Evolutionary conservation across 2,888 invertebrate species (phyloP), one percentile per base, ranked within the genome.

Genomic region (Watsonalla binaria): DNA sequence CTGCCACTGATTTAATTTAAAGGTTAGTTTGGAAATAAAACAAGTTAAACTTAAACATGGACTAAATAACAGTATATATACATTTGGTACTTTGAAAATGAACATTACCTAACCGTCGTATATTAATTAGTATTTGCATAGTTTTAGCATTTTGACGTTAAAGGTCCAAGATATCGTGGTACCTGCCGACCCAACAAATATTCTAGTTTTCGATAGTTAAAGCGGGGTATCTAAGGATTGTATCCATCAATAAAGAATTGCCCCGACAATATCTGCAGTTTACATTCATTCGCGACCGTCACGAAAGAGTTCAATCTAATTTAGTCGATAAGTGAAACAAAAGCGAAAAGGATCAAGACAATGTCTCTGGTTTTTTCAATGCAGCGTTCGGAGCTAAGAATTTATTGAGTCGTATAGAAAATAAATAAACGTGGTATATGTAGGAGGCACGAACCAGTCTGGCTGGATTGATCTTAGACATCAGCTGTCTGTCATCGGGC

Each of bases 401-500:
- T 87, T 87, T 88, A 87, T 88, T 85, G 86, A 83, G 84, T 80
- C 84, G 81, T 82, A 78, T 67, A 70, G 77, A 76, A 83, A 84
- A 84, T 84, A 86, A 86, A 86, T 74, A 75, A 80, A 60, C 66
- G 72, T 70, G 71, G 66, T 70, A 65, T 69, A 71, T 71, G 79
- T 74, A 74, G 74, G 74, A 72, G 72, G 55, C 78, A 70, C 76
- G 83, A 78, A 80, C 80, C 72, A 67, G 84, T 79, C 82, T 60
- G 72, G 74, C 76, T 76, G 81, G 85, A 86, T 84, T 86, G 89
- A 90, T 88, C 86, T 80, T 59, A 72, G 80, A 76, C 88, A 80
- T 88, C 86, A 87, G 82, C 86, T 87, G 89, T 86, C 87, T 72
- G 82, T 80, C 81, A 72, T 74, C 63, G 59, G 62, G 75, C 69